Evolutionary conservation across 2,888 invertebrate species (phyloP).

Genomic region (Alloscopus bannaensis): DNA sequence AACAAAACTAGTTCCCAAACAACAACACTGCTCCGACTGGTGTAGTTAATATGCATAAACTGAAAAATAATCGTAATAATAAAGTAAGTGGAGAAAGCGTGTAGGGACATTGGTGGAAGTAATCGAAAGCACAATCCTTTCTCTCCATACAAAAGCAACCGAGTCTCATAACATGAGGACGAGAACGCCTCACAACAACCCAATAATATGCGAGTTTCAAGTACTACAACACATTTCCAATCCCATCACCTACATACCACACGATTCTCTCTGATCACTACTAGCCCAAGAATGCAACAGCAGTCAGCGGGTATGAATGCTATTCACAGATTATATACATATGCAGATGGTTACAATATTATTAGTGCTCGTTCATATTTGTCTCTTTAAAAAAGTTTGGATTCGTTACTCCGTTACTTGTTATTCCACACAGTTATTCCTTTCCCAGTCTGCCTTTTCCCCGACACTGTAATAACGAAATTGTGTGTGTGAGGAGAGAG

Average conservation of each 20-base stretch:
- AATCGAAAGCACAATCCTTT: no score
- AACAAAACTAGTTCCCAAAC: not conserved
- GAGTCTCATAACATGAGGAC: no score
- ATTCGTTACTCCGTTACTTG: no score
- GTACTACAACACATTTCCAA: not conserved
- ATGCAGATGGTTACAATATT: not conserved
- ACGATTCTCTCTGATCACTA: no score
- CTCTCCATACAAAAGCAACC: no score
- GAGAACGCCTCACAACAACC: not conserved
- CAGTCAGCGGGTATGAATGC: not conserved
- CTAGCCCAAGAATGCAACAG: not conserved
- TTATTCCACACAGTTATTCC: not conserved
- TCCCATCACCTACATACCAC: not conserved
- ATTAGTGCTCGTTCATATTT: not conserved
- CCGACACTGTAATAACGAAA: no score
- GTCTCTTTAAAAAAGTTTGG: not conserved
- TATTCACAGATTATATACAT: no score
- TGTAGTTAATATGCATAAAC: constrained; percentile 8
- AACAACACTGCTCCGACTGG: no score
- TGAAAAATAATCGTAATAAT: constrained; percentile 2
- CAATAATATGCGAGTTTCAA: not conserved
- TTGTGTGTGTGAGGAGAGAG: no score
- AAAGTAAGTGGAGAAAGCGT: no score
- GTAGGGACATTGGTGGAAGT: no score
- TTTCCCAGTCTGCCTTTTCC: no score